Conservation (phyloP, 2,888 invertebrate genomes). For the Noctua janthe region DNA sequence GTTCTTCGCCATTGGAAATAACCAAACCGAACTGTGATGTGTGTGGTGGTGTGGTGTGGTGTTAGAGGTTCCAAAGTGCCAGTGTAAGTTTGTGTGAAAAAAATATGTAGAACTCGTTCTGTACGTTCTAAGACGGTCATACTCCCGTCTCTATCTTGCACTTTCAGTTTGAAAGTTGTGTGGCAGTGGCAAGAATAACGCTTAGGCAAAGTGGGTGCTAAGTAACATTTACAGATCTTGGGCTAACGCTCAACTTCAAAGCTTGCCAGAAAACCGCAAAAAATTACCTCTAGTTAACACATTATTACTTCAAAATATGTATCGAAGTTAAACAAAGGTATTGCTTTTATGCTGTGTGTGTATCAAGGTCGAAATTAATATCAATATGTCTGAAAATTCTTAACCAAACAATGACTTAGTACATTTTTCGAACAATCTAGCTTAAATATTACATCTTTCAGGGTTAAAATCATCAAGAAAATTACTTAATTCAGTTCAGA, state of each 20-base stretch:
- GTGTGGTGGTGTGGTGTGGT: no score
- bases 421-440: slow-evolving; percentile 12
- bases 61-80: no score
- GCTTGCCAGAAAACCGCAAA: no score
- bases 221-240: not conserved
- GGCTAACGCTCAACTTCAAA: no score
- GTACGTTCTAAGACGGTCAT: no score
- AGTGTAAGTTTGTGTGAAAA: no score
- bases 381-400: slow-evolving; percentile 6
- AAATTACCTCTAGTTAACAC: no score
- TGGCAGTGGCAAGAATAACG: not conserved
- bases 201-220: not conserved
- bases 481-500: slow-evolving; percentile 48
- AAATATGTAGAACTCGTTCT: no score
- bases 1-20: no score
- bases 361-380: slow-evolving; percentile 9
- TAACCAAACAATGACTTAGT: slow-evolving; percentile 16
- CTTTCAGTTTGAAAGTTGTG: not conserved
- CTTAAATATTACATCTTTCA: slow-evolving; percentile 18
- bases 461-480: slow-evolving; percentile 50
- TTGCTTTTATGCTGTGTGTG: slow-evolving; percentile 2
- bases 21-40: no score
- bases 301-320: no score
- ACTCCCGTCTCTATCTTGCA: not conserved
- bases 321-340: slow-evolving; percentile 16